Base-by-base conservation (phyloP, 2,888 invertebrate species). In the Lordiphosa fenestrarum region DNA sequence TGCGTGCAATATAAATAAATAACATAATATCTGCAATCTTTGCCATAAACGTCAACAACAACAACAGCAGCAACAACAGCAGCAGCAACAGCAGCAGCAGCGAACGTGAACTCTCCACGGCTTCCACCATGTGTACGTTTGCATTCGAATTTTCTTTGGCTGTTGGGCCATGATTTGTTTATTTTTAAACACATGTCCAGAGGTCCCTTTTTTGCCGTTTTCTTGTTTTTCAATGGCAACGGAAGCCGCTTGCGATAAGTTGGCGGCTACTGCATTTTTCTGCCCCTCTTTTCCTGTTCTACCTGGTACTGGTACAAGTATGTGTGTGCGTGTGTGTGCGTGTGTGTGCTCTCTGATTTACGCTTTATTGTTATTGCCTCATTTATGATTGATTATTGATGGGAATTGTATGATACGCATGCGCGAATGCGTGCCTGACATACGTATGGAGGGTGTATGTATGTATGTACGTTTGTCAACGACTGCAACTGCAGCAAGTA, bases 371-470 rank as follows among this genome's bases (percentile, higher is more conserved):
- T 83, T 71, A 81, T 72, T 81, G 84, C 57, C 66, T 75, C 84
- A 84, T 73, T 80, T 84, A 80, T 80, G 80, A 80, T 80, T 80
- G 80, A 80, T 80, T 77, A 84, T 80, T 74, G 84, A 78, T 83
- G 73, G 81, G 69, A 83, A 69, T 75, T 83, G 59, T 83, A 69
- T 78, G 83, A 83, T 77, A 77, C 77, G 77, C 77, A 77, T 77
- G 83, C 83, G 83, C 83, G 83, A 83, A 77, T 77, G 77, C 80
- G 83, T 82, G 77, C 63, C 67, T 68, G 50, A 47, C 67, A 74
- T 82, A 71, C 69, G 44, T 39, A 25, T 25, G 25, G 49, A 40
- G 53, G 21, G 13, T 33, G 46, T 6, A 4, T 35, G 35, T 19
- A 15, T 21, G 35, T 35, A 9, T 33, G 33, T 13, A 25, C 6